Conservation (phyloP, 2,888 invertebrate species). For the Agrotis clavis region DNA sequence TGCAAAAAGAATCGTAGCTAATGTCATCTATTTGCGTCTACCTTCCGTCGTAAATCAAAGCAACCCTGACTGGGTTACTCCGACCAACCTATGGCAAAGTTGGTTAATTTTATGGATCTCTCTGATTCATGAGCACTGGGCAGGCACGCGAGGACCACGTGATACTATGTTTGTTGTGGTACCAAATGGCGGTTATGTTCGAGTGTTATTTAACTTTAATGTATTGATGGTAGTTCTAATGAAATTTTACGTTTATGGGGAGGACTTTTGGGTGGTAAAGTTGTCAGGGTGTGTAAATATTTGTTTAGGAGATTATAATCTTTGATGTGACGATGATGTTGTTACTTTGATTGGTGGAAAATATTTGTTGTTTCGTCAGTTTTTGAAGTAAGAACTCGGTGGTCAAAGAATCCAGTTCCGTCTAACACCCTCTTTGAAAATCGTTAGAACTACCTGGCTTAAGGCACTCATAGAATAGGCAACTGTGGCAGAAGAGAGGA, state of each 20-base stretch:
- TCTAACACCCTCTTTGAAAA: too few relatives aligned
- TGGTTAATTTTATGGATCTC: conserved; percentile 62
- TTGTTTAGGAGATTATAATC: neutral
- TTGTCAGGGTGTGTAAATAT: neutral
- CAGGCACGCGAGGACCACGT: conserved; percentile 63
- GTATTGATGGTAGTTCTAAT: conserved; percentile 36
- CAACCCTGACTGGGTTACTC: conserved; percentile 21
- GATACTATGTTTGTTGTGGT: conserved; percentile 46
- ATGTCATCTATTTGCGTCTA: conserved; percentile 59
- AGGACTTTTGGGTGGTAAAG: conserved; percentile 7
- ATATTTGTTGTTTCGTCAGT: neutral
- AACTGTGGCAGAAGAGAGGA: too few relatives aligned
- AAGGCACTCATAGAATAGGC: too few relatives aligned
- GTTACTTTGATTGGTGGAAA: too few relatives aligned
- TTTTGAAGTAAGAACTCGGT: neutral
- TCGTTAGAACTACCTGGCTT: too few relatives aligned
- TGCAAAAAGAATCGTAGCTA: conserved; percentile 44
- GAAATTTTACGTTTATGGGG: conserved; percentile 23
- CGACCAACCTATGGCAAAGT: conserved; percentile 40
- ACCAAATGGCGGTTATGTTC: conserved; percentile 13
- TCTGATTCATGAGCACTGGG: conserved; percentile 50
- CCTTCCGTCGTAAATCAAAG: conserved; percentile 43
- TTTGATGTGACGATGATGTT: neutral
- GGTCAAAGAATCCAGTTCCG: too few relatives aligned
- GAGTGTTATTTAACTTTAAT: conserved; percentile 32